Conservation (phyloP, 2,113 vertebrate species). For the Chroicocephalus ridibundus region DNA sequence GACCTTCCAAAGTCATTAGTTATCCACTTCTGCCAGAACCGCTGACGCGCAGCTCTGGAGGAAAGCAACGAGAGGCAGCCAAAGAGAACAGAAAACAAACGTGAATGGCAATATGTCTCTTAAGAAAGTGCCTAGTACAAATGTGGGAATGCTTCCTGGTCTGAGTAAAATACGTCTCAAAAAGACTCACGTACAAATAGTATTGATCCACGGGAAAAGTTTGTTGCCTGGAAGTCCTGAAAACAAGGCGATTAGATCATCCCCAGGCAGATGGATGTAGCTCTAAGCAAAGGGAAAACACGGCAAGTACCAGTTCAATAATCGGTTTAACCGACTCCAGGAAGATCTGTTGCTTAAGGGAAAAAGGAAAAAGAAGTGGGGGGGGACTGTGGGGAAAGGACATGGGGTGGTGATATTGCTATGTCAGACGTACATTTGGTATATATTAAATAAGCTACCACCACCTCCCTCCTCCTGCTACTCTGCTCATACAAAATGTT, state of each 20-base stretch:
- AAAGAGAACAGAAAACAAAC: constrained; percentile 62
- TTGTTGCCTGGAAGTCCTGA: not conserved
- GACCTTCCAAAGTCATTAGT: constrained; percentile 26
- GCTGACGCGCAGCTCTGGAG: constrained; percentile 24
- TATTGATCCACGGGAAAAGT: not conserved
- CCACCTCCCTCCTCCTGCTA: not conserved
- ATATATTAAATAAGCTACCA: not conserved
- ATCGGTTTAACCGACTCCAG: not conserved
- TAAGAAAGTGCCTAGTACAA: not conserved
- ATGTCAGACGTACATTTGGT: not conserved
- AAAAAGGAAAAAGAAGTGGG: not conserved
- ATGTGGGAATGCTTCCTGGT: not conserved
- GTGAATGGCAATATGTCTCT: not conserved
- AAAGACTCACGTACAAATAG: not conserved
- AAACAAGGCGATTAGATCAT: not conserved
- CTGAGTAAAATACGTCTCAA: not conserved
- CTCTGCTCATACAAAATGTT: not conserved
- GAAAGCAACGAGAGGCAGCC: constrained; percentile 28
- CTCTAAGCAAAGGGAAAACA: not conserved
- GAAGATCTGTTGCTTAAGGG: not conserved
- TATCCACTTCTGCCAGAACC: constrained; percentile 37
- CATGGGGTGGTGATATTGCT: not conserved
- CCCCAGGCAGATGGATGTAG: not conserved
- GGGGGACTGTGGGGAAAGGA: not conserved
- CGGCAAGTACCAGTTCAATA: not conserved